Evolutionary conservation across 1,140 invertebrate genomes (phyloP).

Genomic region (Pinna nobilis): DNA sequence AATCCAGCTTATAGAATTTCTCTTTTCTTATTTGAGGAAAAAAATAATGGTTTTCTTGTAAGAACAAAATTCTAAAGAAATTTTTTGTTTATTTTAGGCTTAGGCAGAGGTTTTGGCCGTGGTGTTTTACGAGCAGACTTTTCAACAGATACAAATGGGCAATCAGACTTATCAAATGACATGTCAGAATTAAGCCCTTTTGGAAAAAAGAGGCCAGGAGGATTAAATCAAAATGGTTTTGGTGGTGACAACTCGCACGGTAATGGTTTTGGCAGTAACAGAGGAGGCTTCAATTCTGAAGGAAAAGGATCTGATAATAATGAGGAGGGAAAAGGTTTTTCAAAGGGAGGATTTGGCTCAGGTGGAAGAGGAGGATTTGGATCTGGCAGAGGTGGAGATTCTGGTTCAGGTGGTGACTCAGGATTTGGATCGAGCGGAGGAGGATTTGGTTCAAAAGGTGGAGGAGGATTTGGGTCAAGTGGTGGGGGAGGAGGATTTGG

Average conservation of each 20-base stretch:
- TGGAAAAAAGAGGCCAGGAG: conserved; percentile 6
- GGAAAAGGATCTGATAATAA: neutral
- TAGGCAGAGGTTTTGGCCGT: conserved; percentile 32
- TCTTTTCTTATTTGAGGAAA: too few species aligned
- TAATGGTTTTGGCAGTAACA: conserved; percentile 3
- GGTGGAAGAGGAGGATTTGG: neutral
- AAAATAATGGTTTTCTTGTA: too few species aligned
- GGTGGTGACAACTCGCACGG: neutral
- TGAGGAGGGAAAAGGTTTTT: conserved; percentile 2
- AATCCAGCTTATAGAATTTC: too few species aligned
- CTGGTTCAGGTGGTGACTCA: neutral
- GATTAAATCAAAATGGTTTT: conserved; percentile 1
- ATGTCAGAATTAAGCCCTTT: neutral
- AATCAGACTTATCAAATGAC: conserved; percentile 12
- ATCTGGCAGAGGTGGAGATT: neutral
- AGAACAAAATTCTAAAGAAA: neutral
- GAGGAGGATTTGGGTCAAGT: conserved; percentile 18
- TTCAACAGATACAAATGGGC: conserved; percentile 14
- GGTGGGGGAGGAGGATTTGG: conserved; percentile 31
- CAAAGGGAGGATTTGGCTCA: conserved; percentile 22
- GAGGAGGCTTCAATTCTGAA: conserved; percentile 19
- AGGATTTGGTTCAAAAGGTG: neutral
- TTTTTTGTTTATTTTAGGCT: neutral
- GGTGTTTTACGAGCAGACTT: conserved; percentile 29
- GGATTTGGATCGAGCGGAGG: neutral